Percentiles rank a stretch among this genome's conserved stretches.
Evolutionary conservation across 1,140 invertebrate species (phyloP).

Genomic region (Drosophila repletoides): DNA sequence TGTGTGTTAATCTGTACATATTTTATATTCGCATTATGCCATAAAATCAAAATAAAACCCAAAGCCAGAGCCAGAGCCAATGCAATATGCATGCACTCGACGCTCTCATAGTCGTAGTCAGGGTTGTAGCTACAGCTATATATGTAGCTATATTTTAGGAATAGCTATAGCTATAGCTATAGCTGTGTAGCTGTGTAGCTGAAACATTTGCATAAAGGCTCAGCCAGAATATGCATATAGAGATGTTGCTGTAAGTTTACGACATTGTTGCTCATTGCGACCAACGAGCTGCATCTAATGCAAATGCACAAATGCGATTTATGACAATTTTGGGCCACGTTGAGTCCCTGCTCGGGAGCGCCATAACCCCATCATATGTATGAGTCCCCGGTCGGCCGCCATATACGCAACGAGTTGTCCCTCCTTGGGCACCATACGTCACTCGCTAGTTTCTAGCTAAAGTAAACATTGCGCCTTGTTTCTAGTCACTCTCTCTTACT

Average conservation of each 20-base stretch:
- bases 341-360: not conserved
- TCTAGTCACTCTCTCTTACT: slow-evolving; percentile 15
- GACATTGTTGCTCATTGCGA: slow-evolving; percentile 71
- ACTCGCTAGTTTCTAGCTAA: slow-evolving; percentile 1
- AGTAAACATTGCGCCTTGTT: slow-evolving; percentile 42
- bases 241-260: slow-evolving; percentile 29
- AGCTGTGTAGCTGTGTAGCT: slow-evolving; percentile 38
- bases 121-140: slow-evolving; percentile 11
- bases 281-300: slow-evolving; percentile 71
- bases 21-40: slow-evolving; percentile 59
- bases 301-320: slow-evolving; percentile 79
- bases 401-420: too few relatives aligned
- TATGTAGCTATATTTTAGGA: slow-evolving; percentile 37
- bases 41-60: slow-evolving; percentile 62
- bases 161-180: slow-evolving; percentile 27
- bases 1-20: slow-evolving; percentile 60
- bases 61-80: slow-evolving; percentile 7
- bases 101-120: slow-evolving; percentile 1
- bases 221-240: slow-evolving; percentile 55
- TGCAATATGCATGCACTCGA: slow-evolving; percentile 13
- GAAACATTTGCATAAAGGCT: slow-evolving; percentile 69
- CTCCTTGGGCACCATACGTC: too few relatives aligned
- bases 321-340: slow-evolving; percentile 46
- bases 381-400: too few relatives aligned
- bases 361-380: too few relatives aligned